Conservation (phyloP, 2,888 invertebrate genomes). For the Eupithecia inturbata region DNA sequence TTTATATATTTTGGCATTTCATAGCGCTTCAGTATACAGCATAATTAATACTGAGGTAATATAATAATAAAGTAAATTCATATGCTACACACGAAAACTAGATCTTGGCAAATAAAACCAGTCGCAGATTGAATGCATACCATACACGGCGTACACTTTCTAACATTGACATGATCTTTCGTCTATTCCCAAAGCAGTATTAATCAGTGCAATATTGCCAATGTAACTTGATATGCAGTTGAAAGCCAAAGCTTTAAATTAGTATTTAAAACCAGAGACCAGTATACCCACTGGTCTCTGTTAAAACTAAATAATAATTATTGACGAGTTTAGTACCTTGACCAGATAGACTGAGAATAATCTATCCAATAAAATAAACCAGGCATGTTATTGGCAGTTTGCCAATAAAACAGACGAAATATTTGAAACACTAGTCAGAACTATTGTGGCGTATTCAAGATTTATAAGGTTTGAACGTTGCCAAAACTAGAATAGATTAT, state of each 20-base stretch:
- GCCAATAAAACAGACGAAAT: background rate
- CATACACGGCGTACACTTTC: background rate
- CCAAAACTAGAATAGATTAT: constrained; percentile 1
- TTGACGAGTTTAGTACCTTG: constrained; percentile 23
- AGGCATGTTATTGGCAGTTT: background rate
- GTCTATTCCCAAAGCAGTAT: background rate
- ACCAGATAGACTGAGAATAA: constrained; percentile 16
- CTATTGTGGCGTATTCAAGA: background rate
- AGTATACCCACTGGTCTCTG: no score
- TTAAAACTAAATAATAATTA: constrained; percentile 20
- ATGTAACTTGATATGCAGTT: background rate
- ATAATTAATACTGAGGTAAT: constrained; percentile 54
- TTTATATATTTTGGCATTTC: constrained; percentile 27
- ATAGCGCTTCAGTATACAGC: constrained; percentile 41
- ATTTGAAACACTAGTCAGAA: background rate
- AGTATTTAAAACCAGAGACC: constrained; percentile 20
- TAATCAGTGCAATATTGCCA: constrained; percentile 2
- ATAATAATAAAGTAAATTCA: constrained; percentile 31
- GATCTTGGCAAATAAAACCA: constrained; percentile 21
- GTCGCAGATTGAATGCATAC: background rate
- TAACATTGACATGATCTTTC: background rate
- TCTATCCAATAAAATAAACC: constrained; percentile 11
- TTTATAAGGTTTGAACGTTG: background rate
- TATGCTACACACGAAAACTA: constrained; percentile 30
- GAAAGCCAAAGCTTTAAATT: constrained; percentile 24